These are phyloP conservation scores for Ameiurus melas DNA, from an alignment of 2,113 vertebrate species.

Conservation along the genomic window DNA sequence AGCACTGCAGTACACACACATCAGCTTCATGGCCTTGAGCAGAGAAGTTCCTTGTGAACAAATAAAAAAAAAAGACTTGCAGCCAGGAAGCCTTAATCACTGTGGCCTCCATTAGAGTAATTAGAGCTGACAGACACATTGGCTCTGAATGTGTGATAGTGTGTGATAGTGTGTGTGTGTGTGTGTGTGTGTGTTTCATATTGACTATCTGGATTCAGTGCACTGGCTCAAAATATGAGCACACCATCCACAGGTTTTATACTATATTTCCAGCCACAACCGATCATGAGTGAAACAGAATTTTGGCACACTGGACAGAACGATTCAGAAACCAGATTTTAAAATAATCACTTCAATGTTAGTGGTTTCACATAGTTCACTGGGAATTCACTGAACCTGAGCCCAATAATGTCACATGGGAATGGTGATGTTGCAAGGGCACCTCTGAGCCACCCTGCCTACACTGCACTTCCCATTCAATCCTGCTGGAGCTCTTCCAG, in stretches of 20 bases:
- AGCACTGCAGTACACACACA: conserved; percentile 30
- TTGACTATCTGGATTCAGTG: background rate
- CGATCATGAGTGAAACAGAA: background rate
- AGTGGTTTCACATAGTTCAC: background rate
- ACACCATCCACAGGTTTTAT: background rate
- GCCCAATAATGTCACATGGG: background rate
- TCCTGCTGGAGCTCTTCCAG: background rate
- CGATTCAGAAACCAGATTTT: background rate
- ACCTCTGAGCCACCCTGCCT: background rate
- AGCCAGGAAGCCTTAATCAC: conserved; percentile 82
- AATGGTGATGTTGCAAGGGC: background rate
- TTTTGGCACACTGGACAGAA: background rate
- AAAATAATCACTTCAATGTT: background rate
- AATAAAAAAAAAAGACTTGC: conserved; percentile 66
- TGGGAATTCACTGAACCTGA: background rate
- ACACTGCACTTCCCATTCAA: background rate
- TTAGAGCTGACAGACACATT: conserved; percentile 77
- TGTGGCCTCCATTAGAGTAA: conserved; percentile 68
- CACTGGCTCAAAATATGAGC: background rate
- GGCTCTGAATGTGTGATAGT: conserved; percentile 39
- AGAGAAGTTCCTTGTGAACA: conserved; percentile 66
- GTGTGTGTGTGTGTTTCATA: conserved; percentile 12
- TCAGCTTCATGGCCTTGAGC: conserved; percentile 62
- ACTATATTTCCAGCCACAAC: background rate
- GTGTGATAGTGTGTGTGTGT: conserved; percentile 6